phyloP scores from a whole-genome alignment of 2,888 invertebrate genomes.

The Drosophila maculinotata region DNA sequence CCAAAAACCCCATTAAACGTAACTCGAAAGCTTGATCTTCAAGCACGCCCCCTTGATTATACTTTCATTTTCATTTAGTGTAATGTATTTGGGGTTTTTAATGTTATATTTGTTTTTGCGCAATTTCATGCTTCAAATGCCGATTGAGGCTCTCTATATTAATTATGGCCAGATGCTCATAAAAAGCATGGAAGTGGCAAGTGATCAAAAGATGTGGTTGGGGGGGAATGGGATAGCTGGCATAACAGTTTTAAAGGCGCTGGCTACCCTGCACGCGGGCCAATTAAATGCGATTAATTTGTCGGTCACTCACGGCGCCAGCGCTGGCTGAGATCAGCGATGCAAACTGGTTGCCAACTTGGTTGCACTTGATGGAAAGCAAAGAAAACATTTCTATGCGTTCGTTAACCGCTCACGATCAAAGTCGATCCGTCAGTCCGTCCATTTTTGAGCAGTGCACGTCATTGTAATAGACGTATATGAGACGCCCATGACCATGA shows the following conservation, averaged over 20 bases:
- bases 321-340: conserved; percentile 6
- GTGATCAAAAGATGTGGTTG: background rate
- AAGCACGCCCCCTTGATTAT: conserved; percentile 13
- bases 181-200: background rate
- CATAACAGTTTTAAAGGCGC: conserved; percentile 35
- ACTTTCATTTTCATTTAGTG: conserved; percentile 70
- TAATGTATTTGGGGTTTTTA: conserved; percentile 21
- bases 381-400: conserved; percentile 70
- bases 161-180: conserved; percentile 26
- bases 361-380: conserved; percentile 42
- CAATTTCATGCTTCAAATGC: conserved; percentile 50
- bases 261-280: conserved; percentile 39
- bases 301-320: conserved; percentile 62
- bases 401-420: conserved; percentile 70
- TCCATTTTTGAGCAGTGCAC: conserved; percentile 66
- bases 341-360: conserved; percentile 65
- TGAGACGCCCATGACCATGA: conserved; percentile 80
- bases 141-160: conserved; percentile 14
- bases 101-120: conserved; percentile 37
- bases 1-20: background rate
- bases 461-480: conserved; percentile 62
- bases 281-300: conserved; percentile 78
- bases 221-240: too few species aligned
- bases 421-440: conserved; percentile 3
- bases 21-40: background rate